Evolutionary conservation across 2,113 vertebrate genomes (phyloP).

Genomic region (Eupsittula cactorum): DNA sequence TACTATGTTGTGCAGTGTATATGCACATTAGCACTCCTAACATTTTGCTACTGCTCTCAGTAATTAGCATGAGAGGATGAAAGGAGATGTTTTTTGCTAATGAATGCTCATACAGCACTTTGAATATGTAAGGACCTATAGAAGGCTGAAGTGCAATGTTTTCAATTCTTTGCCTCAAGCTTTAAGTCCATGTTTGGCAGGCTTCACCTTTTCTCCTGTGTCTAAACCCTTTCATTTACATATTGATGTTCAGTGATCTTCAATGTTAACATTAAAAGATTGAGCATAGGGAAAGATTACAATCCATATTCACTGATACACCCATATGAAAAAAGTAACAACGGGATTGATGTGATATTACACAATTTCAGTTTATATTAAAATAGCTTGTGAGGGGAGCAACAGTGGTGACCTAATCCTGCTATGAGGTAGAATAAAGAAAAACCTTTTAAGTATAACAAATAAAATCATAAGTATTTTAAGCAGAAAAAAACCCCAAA

Average conservation of each 20-base stretch:
- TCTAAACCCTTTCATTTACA: background rate
- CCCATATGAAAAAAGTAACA: background rate
- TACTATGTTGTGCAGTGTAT: background rate
- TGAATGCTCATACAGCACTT: slow-evolving; percentile 14
- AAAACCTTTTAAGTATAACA: background rate
- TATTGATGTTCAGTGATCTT: background rate
- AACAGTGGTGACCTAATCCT: background rate
- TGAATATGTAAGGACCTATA: background rate
- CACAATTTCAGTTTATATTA: background rate
- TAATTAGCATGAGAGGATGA: slow-evolving; percentile 34
- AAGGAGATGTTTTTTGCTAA: slow-evolving; percentile 29
- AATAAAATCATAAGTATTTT: background rate
- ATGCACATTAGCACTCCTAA: background rate
- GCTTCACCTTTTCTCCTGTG: background rate
- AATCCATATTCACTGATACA: background rate
- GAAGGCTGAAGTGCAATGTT: background rate
- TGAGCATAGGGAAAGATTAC: background rate
- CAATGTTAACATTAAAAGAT: background rate
- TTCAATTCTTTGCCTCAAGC: background rate
- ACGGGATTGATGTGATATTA: background rate
- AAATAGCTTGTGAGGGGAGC: background rate
- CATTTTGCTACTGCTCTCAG: background rate
- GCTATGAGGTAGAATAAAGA: background rate
- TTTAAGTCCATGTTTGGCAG: background rate
- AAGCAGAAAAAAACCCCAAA: background rate